Conservation (phyloP, 2,113 vertebrate genomes). For the Calyptomena viridis region DNA sequence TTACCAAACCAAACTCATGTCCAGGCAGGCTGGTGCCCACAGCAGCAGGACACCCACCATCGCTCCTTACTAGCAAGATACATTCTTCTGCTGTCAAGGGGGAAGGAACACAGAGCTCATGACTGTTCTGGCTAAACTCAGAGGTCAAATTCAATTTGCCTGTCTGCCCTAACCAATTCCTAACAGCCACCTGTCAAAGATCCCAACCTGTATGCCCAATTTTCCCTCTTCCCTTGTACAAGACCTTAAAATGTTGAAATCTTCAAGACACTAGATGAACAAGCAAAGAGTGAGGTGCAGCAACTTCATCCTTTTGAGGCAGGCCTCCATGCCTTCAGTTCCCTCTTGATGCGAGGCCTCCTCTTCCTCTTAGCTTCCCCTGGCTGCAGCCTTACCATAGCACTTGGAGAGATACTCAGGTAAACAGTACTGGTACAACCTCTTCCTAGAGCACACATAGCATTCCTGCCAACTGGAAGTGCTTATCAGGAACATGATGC, state of each 20-base stretch:
- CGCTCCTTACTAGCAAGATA: neutral
- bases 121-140: neutral
- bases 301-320: neutral
- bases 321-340: neutral
- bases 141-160: neutral
- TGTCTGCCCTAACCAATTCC: neutral
- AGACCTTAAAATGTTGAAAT: neutral
- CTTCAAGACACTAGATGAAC: neutral
- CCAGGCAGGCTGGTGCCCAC: neutral
- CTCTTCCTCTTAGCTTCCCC: neutral
- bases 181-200: neutral
- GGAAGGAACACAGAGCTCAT: accelerated
- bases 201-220: neutral
- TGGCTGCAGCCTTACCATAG: neutral
- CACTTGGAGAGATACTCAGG: neutral
- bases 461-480: neutral
- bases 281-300: neutral
- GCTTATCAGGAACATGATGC: neutral
- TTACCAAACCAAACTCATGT: neutral
- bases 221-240: neutral
- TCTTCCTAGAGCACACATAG: neutral
- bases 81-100: neutral
- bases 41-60: neutral
- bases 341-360: neutral
- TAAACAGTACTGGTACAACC: neutral